phyloP scores from a whole-genome alignment of 2,888 invertebrate species.

The Coleophora flavipennella region DNA sequence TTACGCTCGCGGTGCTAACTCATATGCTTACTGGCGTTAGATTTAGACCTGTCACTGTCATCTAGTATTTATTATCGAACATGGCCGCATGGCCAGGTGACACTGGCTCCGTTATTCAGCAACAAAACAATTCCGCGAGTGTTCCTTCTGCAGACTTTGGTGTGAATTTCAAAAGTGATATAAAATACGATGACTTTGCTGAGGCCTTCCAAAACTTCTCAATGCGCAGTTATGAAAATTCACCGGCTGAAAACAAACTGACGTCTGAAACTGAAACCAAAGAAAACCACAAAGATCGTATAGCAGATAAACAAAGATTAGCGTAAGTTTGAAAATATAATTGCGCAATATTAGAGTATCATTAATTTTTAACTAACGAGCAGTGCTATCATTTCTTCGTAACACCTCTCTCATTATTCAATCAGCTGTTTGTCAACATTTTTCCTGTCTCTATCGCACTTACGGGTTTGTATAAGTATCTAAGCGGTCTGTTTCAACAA shows the following conservation, averaged over 20 bases:
- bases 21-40: constrained; percentile 4
- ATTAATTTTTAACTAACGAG: neutral
- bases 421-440: constrained; percentile 69
- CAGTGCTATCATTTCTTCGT: constrained; percentile 7
- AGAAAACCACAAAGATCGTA: constrained; percentile 26
- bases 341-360: constrained; percentile 4
- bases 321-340: constrained; percentile 27
- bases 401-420: constrained; percentile 22
- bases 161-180: constrained; percentile 17
- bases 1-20: constrained; percentile 8
- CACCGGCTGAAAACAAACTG: constrained; percentile 22
- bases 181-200: constrained; percentile 18
- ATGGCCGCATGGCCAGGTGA: constrained; percentile 61
- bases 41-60: constrained; percentile 9
- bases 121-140: constrained; percentile 21
- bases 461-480: constrained; percentile 22
- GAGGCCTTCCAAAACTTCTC: constrained; percentile 20
- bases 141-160: constrained; percentile 19
- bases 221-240: constrained; percentile 20
- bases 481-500: constrained; percentile 47
- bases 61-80: constrained; percentile 32
- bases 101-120: constrained; percentile 30
- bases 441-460: constrained; percentile 44
- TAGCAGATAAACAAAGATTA: constrained; percentile 23
- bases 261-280: constrained; percentile 31